Base-by-base conservation (phyloP, 2,113 vertebrate genomes). In the Callocephalon fimbriatum region DNA sequence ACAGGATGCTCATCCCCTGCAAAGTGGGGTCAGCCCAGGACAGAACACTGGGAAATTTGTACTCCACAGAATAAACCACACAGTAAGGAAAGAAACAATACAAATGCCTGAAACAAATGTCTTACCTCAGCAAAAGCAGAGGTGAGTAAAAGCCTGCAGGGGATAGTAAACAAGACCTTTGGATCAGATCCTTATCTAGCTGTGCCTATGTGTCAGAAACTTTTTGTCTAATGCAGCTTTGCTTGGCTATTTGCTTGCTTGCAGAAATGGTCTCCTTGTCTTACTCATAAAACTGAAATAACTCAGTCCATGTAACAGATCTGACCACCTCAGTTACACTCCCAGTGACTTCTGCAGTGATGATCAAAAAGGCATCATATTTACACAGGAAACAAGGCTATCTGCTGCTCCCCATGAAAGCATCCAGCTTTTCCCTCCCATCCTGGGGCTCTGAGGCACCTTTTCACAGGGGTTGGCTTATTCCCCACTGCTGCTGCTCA, bases 101-200 rank as follows among this genome's bases (percentile, higher is more conserved):
- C 23, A 97, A 92, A 79, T 62, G 31, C 62, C 83, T 96, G 73
- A 92, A 94, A 72, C 62, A 85, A 95, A 94, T 59, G 70, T 76
- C 93, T 93, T 90, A 86, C 78, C 81, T 92, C 68, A 87, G 90
- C 79, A 94, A 94, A 97, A 86, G 68, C 47, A 56, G 31, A 72
- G 54, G 75, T 87, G 90, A 94, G 75, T 81, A 94, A 93, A 94
- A 86, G 92, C 79, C 96, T 93, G 62, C 65, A 86, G 79, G 88
- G 79, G 51, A 84, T 86, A 93, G 88, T 73, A 86, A 89, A 37
- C 1, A 27, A 92, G 95, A 91, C 79, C 61, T 94, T 88, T 81
- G 76, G 86, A 89, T 71, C 85, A 87, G 92, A 86, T 92, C 82
- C 4, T 9, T 85, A 86, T 90, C 90, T 72, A 42, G 92, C 65